phyloP scores from a whole-genome alignment of 2,797 vertebrate species.

The Danio tinwini region DNA sequence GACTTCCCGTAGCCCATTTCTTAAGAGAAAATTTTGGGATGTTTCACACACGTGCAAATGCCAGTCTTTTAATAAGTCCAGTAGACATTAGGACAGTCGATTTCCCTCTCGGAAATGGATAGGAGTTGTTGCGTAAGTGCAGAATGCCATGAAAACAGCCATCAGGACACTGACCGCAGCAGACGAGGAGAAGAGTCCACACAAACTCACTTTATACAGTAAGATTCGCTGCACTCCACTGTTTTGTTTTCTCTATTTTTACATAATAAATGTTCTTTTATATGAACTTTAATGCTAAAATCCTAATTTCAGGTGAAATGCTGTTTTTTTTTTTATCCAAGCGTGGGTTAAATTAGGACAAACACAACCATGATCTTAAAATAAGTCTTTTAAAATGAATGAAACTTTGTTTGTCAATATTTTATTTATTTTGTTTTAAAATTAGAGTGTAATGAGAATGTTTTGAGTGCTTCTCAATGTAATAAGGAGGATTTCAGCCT shows the following conservation, averaged over 20 bases:
- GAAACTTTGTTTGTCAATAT: too few relatives aligned
- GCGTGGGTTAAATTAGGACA: too few relatives aligned
- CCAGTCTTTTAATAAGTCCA: neutral
- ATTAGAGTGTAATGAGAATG: too few relatives aligned
- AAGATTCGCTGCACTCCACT: neutral
- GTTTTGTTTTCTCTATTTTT: neutral
- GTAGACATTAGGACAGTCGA: neutral
- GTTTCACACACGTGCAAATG: neutral
- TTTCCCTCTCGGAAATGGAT: neutral
- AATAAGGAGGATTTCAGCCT: neutral
- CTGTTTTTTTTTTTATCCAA: too few relatives aligned
- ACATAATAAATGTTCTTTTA: too few relatives aligned
- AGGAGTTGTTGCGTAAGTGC: constrained; percentile 12
- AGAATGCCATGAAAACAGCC: neutral
- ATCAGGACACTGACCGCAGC: constrained; percentile 32
- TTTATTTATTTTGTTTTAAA: too few relatives aligned
- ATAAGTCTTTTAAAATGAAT: too few relatives aligned
- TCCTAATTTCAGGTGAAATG: too few relatives aligned
- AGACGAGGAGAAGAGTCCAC: neutral
- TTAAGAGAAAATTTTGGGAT: neutral
- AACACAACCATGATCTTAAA: too few relatives aligned
- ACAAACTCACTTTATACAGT: constrained; percentile 2
- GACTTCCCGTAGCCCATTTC: neutral
- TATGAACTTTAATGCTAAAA: neutral
- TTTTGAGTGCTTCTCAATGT: too few relatives aligned